phyloP scores from a whole-genome alignment of 2,888 invertebrate species.

The Ormyrus thymus region DNA sequence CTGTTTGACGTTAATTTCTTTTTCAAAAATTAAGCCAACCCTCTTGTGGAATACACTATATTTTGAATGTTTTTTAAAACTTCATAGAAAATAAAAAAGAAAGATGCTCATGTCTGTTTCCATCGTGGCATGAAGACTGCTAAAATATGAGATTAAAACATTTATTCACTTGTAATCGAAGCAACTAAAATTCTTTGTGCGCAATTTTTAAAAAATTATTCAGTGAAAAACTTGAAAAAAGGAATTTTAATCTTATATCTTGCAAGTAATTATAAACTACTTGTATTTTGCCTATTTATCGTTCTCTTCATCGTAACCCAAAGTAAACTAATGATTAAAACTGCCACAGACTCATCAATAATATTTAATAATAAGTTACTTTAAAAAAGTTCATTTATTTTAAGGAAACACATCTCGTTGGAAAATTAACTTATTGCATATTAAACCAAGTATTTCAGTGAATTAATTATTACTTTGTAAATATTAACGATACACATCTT shows the following conservation, averaged over 20 bases:
- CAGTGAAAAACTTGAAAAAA: conserved; percentile 1
- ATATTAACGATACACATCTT: no score
- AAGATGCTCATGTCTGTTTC: conserved; percentile 30
- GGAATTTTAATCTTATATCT: conserved; percentile 34
- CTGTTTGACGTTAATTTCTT: no score
- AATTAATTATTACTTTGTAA: no score
- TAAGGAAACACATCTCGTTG: background rate
- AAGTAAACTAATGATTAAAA: conserved; percentile 15
- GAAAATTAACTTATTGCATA: no score
- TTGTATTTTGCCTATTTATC: conserved; percentile 36
- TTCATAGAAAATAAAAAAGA: background rate
- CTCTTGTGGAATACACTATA: no score
- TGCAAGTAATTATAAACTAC: conserved; percentile 13
- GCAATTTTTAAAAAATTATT: conserved; percentile 19
- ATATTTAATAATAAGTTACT: conserved; percentile 33
- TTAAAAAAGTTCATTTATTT: conserved; percentile 11
- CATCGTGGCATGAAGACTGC: conserved; percentile 7
- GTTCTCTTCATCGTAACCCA: conserved; percentile 23
- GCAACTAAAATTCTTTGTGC: conserved; percentile 9
- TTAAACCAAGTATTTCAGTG: no score
- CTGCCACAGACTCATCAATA: conserved; percentile 13
- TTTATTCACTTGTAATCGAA: background rate
- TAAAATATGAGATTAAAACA: conserved; percentile 6
- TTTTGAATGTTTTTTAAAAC: no score
- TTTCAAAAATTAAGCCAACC: no score